Evolutionary conservation across 2,888 invertebrate species (phyloP).

Genomic region (Lordiphosa fenestrarum): DNA sequence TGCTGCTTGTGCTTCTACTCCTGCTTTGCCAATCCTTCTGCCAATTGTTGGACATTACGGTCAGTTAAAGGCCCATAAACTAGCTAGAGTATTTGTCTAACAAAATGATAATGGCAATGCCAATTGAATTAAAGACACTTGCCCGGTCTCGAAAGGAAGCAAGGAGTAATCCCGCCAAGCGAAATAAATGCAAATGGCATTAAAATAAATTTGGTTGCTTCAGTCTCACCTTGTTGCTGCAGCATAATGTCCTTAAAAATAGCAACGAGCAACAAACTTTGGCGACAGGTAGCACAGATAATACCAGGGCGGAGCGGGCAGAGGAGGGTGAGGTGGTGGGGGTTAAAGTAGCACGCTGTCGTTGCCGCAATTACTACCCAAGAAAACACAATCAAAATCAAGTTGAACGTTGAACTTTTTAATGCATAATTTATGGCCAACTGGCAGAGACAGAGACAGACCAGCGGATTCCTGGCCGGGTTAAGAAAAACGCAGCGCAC

Average conservation of each 20-base stretch:
- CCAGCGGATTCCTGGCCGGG: constrained; percentile 13
- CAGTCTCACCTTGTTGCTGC: constrained; percentile 6
- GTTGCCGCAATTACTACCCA: constrained; percentile 43
- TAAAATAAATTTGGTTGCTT: constrained; percentile 62
- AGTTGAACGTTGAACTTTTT: constrained; percentile 72
- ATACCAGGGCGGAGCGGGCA: constrained; percentile 9
- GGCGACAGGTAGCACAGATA: constrained; percentile 60
- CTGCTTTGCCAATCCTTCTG: constrained; percentile 4
- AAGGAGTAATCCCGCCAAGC: constrained; percentile 36
- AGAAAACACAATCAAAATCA: constrained; percentile 66
- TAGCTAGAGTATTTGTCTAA: constrained; percentile 37
- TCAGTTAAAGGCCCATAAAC: constrained; percentile 43
- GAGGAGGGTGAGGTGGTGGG: neutral
- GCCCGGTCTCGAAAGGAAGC: constrained; percentile 7
- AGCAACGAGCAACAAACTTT: constrained; percentile 41
- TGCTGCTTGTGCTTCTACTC: neutral
- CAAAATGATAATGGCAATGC: constrained; percentile 45
- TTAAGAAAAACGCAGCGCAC: constrained; percentile 32
- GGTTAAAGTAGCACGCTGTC: constrained; percentile 26
- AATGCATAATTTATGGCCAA: constrained; percentile 68
- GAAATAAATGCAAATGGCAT: constrained; percentile 72
- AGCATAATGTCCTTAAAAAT: constrained; percentile 63
- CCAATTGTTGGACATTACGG: constrained; percentile 51
- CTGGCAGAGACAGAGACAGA: constrained; percentile 1
- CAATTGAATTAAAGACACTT: constrained; percentile 52